Conservation (phyloP, 2,113 vertebrate species). For the Pterophyllum scalare region DNA sequence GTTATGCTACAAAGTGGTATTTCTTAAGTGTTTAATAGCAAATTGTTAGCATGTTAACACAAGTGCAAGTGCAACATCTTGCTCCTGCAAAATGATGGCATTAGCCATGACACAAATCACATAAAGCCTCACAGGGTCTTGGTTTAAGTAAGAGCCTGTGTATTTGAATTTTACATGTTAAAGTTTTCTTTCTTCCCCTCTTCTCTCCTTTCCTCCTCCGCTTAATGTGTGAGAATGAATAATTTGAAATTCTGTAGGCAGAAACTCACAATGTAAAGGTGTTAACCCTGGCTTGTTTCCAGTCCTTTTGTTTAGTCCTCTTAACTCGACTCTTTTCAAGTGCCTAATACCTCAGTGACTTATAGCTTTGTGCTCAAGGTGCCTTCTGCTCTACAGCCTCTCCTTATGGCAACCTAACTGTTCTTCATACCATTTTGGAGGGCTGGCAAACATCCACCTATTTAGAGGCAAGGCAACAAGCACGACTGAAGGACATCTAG, state of each 20-base stretch:
- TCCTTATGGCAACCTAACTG: slow-evolving; percentile 30
- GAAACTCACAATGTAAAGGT: slow-evolving; percentile 2
- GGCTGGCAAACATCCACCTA: slow-evolving; percentile 44
- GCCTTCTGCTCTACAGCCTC: slow-evolving; percentile 41
- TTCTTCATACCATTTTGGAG: slow-evolving; percentile 46
- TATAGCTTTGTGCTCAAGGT: slow-evolving; percentile 44
- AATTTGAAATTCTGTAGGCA: slow-evolving; percentile 3
- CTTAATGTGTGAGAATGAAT: not conserved
- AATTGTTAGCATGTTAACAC: not conserved
- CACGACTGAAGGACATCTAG: slow-evolving; percentile 41
- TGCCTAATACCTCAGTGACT: slow-evolving; percentile 22
- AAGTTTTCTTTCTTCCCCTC: not conserved
- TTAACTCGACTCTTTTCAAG: slow-evolving; percentile 29
- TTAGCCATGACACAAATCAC: not conserved
- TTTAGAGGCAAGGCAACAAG: slow-evolving; percentile 6
- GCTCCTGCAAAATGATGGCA: not conserved
- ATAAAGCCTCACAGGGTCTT: not conserved
- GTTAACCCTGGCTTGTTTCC: slow-evolving; percentile 15
- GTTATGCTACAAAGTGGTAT: too few species aligned
- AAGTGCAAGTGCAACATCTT: not conserved
- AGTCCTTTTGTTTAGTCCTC: slow-evolving; percentile 13
- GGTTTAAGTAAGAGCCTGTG: not conserved
- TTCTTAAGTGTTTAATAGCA: not conserved
- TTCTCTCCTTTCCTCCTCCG: not conserved
- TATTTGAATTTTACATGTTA: not conserved